Conservation (phyloP, 2,888 invertebrate genomes). For the Spilarctia lutea region DNA sequence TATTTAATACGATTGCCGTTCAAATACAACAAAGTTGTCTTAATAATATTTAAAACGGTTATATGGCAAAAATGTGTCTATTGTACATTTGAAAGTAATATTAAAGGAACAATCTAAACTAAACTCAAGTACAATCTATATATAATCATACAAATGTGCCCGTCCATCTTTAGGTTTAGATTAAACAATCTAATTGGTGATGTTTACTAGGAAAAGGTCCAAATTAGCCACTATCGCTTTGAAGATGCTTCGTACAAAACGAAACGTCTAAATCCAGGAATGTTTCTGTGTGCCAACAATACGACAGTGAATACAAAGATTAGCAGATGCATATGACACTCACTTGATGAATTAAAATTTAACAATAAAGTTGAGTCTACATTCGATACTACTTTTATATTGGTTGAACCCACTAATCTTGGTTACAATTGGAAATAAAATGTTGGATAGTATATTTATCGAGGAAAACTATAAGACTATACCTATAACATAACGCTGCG, state of each 20-base stretch:
- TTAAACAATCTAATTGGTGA: conserved; percentile 10
- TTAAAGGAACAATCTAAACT: neutral
- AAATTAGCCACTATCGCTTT: conserved; percentile 12
- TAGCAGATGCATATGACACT: conserved; percentile 44
- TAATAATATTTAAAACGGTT: neutral
- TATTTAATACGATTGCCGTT: too few species aligned
- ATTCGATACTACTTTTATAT: neutral
- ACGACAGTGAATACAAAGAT: conserved; percentile 42
- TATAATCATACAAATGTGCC: conserved; percentile 5
- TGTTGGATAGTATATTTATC: neutral
- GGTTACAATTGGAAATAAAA: neutral
- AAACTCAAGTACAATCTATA: conserved; percentile 7
- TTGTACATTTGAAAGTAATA: neutral
- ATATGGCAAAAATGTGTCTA: neutral
- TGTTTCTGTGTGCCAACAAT: conserved; percentile 41
- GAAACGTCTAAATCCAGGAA: conserved; percentile 32
- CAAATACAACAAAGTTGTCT: too few species aligned
- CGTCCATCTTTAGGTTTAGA: conserved; percentile 13
- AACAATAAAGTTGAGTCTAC: neutral
- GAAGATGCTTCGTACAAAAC: conserved; percentile 34
- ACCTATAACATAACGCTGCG: neutral
- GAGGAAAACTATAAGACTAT: neutral
- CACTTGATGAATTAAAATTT: conserved; percentile 28
- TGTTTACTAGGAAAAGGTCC: conserved; percentile 12
- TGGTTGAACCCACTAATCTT: neutral